Evolutionary conservation across 1,140 invertebrate species (phyloP), one percentile per base, ranked within the genome.

Genomic region (Cheumatopsyche charites): DNA sequence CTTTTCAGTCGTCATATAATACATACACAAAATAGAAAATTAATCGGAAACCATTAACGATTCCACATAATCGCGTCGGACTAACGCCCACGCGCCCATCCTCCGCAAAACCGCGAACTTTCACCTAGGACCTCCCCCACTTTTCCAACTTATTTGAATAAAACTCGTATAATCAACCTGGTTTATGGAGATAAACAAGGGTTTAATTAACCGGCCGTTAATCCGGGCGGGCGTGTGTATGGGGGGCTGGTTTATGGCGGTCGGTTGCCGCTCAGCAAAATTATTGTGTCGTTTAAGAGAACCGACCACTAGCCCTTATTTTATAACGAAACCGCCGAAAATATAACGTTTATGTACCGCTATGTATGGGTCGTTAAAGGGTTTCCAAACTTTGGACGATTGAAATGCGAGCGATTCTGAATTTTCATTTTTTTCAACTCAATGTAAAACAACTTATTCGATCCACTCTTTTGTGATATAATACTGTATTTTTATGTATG

Each of bases 151-250:
- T 73, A 73, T 73, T 73, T 73, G 55, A 73, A 73, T 73, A 73
- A 70, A 73, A 73, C 67, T 69, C 67, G 62, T 52, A 73, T 66
- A 73, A 70, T 70, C 72, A 70, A 66, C 72, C 68, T 73, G 72
- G 61, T 73, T 67, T 66, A 67, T 65, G 72, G 72, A 73, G 72
- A 73, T 73, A 73, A 73, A 73, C 72, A 70, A 63, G 62, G 67
- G 58, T 73, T 73, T 73, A 73, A 73, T 73, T 73, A 73, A 73
- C 72, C 66, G 62, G 62, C 67, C 19, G 68, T 65, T 73, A 73
- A 73, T 73, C 72, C 62, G 36, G 36, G n/a, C 13, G 62, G 23
- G 62, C n/a, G n/a, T n/a, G n/a, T n/a, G n/a, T n/a, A n/a, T 58
- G 49, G 25, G 17, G 55, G 17, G 11, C 26, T 68, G 66, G 45